phyloP scores from a whole-genome alignment of 2,888 invertebrate genomes.

The Sthenelais limicola region DNA sequence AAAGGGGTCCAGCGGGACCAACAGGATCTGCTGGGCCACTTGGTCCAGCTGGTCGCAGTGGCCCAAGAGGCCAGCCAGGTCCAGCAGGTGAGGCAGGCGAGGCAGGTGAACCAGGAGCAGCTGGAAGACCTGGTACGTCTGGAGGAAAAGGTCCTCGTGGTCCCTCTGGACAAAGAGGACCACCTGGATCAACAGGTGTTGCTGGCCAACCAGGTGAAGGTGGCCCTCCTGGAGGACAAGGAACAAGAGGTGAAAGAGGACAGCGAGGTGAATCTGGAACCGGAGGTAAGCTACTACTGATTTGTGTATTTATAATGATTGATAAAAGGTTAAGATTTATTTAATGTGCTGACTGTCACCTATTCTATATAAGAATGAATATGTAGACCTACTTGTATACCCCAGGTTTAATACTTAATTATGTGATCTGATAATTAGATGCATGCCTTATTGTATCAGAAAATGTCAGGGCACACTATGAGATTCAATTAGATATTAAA shows the following conservation, averaged over 20 bases:
- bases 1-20: constrained; percentile 36
- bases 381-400: too few relatives aligned
- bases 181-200: constrained; percentile 37
- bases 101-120: constrained; percentile 2
- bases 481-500: too few relatives aligned
- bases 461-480: too few relatives aligned
- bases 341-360: too few relatives aligned
- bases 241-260: constrained; percentile 41
- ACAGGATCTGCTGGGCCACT: constrained; percentile 10
- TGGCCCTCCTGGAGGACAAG: constrained; percentile 44
- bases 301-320: too few relatives aligned
- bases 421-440: too few relatives aligned
- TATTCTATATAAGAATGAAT: too few relatives aligned
- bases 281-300: constrained; percentile 37
- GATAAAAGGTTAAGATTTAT: too few relatives aligned
- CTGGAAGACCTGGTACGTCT: constrained; percentile 36
- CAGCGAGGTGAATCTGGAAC: constrained; percentile 41
- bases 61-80: constrained; percentile 20
- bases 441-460: too few relatives aligned
- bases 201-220: constrained; percentile 33
- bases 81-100: constrained; percentile 20
- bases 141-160: constrained; percentile 49
- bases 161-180: constrained; percentile 38
- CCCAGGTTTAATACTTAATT: too few relatives aligned
- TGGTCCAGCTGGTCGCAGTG: constrained; percentile 7